Conservation (phyloP, 2,888 invertebrate species). For the Eupithecia tripunctaria region DNA sequence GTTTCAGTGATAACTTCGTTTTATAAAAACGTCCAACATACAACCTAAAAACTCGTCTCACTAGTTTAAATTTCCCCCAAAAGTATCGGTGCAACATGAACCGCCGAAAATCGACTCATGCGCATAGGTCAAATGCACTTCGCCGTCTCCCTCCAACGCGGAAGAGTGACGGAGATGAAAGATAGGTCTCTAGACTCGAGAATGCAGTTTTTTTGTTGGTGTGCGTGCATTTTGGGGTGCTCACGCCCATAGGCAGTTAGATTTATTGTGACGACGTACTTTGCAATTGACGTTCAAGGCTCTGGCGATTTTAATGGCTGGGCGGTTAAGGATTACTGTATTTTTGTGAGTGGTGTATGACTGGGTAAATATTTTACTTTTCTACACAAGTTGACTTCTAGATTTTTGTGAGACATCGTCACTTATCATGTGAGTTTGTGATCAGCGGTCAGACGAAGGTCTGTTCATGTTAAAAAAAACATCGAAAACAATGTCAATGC, state of each 20-base stretch:
- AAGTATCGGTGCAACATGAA: conserved; percentile 45
- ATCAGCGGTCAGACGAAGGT: not conserved
- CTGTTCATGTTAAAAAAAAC: not conserved
- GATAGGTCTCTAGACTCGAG: conserved; percentile 63
- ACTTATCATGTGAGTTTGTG: not conserved
- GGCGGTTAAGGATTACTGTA: not conserved
- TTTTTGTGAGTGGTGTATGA: not conserved
- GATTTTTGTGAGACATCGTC: not conserved
- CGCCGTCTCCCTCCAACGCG: conserved; percentile 53
- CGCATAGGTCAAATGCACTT: conserved; percentile 73
- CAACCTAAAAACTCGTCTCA: conserved; percentile 24
- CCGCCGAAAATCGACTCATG: conserved; percentile 65
- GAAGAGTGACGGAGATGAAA: conserved; percentile 49
- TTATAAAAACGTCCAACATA: not conserved
- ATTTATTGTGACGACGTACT: conserved; percentile 31
- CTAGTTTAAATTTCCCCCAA: conserved; percentile 24
- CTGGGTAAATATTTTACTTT: not conserved
- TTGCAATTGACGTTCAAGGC: conserved; percentile 22
- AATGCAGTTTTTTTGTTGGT: conserved; percentile 62
- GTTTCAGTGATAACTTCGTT: not conserved
- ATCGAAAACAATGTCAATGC: not conserved
- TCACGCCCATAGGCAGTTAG: conserved; percentile 41
- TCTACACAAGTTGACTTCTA: not conserved
- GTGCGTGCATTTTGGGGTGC: conserved; percentile 55
- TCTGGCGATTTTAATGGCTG: conserved; percentile 9